Evolutionary conservation across 30 jellyfish, hydroid and myxozoan species (phyloP), one percentile per base, ranked within the genome.

Genomic region (Aurelia sp.): DNA sequence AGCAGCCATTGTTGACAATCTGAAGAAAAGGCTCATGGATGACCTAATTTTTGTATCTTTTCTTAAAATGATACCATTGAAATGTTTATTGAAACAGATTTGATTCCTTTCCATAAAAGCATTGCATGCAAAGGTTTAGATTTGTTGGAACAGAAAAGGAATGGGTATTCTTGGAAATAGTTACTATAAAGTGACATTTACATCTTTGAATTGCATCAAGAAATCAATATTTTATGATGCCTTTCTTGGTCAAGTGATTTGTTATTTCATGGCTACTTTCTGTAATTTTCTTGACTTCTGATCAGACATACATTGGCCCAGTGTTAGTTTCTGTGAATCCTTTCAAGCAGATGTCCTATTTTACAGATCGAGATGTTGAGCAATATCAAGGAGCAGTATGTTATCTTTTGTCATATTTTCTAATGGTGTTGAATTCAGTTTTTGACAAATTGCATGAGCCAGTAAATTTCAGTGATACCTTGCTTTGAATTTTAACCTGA

Each of bases 291-390:
- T 67, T 89, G 73, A 27, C 73, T 71, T 5, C 0, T 24, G 21
- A 57, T 24, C 41, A 96, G 99, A 96, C 99, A 60, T 96, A 96
- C 72, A 96, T 96, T 57, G 99, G 99, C n/a, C 98, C 98, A n/a
- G 99, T 96, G 8, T 96, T 96, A 64, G 98, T 96, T 12, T 92
- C 99, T 70, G 98, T 96, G 9, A 96, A 96, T 84, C 99, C 99
- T 7, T 96, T 96, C 87, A 96, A 96, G 76, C 97, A 89, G 84
- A 63, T 96, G 91, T 77, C 99, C 8, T 96, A 96, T 70, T 96
- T 96, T 76, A 91, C 99, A 41, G 99, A 96, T 52, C 82, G 88
- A 73, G 99, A 96, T 88, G 82, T 96, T 77, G 98, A 96, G 59
- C 91, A 75, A 69, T 96, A 96, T 74, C 98, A 88, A 80, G 98